phyloP scores from a whole-genome alignment of 2,113 vertebrate genomes.

The Caracal caracal region DNA sequence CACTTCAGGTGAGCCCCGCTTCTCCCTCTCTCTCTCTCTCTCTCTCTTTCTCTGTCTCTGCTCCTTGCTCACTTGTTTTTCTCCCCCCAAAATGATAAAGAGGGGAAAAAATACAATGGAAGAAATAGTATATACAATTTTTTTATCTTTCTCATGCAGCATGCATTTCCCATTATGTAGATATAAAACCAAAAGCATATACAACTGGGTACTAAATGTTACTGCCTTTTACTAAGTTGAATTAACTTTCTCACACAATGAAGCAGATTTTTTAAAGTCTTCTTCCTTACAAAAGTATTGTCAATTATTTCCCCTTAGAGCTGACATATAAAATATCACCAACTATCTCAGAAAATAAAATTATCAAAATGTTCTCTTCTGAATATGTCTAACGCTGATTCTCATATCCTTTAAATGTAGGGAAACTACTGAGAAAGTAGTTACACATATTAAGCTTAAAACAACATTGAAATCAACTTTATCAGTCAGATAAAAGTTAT shows the following conservation, averaged over 20 bases:
- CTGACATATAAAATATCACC: background rate
- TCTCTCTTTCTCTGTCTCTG: too few relatives aligned
- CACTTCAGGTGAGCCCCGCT: too few relatives aligned
- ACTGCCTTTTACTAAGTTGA: background rate
- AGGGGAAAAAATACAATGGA: background rate
- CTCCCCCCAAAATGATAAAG: background rate
- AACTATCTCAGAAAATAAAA: constrained; percentile 24
- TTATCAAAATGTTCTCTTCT: constrained; percentile 7
- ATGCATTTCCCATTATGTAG: background rate
- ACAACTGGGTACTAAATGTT: background rate
- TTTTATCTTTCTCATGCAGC: background rate
- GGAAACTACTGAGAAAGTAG: background rate
- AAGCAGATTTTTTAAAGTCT: constrained; percentile 20
- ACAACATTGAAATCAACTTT: constrained; percentile 34
- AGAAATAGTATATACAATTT: background rate
- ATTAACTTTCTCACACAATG: constrained; percentile 28
- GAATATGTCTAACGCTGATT: background rate
- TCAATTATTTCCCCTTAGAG: background rate
- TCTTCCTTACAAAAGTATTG: background rate
- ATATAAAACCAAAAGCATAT: background rate
- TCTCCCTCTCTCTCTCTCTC: too few relatives aligned
- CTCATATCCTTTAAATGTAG: background rate
- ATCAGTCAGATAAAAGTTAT: background rate
- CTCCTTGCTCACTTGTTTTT: too few relatives aligned
- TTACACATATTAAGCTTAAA: background rate